Conservation (phyloP, 2,888 invertebrate species). For the Erannis defoliaria region DNA sequence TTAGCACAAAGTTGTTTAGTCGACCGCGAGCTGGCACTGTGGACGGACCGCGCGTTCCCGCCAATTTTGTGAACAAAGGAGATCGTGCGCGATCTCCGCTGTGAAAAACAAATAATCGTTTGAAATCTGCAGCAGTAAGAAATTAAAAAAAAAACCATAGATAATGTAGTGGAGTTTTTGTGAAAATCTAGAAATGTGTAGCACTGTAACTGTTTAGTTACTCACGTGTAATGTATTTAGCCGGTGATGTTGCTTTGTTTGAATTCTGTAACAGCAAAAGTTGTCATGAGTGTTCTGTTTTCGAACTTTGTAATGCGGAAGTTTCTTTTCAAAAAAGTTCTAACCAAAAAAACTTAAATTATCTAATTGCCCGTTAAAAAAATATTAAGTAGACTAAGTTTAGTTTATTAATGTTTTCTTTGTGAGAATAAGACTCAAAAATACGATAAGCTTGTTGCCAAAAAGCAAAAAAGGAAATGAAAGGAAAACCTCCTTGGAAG, state of each 20-base stretch:
- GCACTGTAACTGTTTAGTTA: neutral
- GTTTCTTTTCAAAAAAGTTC: no score
- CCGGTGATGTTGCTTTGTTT: neutral
- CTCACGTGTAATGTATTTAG: neutral
- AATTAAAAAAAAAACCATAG: slow-evolving; percentile 1
- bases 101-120: neutral
- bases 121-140: slow-evolving; percentile 16
- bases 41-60: slow-evolving; percentile 46
- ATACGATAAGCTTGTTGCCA: neutral
- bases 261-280: slow-evolving; percentile 7
- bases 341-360: no score
- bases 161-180: neutral
- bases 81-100: slow-evolving; percentile 42
- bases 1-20: slow-evolving; percentile 12
- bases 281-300: neutral
- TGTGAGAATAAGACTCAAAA: neutral
- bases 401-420: neutral
- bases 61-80: slow-evolving; percentile 54
- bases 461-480: no score
- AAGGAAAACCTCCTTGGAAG: neutral
- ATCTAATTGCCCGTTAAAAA: no score
- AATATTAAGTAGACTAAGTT: no score
- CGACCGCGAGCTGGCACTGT: slow-evolving; percentile 39
- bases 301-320: no score
- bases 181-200: no score